These are phyloP conservation scores for Diadromus collaris DNA, from an alignment of 2,888 invertebrate genomes.

Conservation along the genomic window DNA sequence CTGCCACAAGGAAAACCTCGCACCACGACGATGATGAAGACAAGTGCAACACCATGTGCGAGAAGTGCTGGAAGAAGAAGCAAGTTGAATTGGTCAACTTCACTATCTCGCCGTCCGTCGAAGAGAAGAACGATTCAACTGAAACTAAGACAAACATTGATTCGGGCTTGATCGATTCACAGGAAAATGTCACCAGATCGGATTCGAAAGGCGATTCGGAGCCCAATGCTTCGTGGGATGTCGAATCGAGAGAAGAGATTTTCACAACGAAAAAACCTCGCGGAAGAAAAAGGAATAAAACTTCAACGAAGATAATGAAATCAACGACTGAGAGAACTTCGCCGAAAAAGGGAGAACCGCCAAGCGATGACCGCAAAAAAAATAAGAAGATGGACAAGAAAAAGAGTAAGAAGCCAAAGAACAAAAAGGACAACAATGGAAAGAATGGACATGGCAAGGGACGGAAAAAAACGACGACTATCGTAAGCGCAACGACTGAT, in stretches of 20 bases:
- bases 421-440: constrained; percentile 30
- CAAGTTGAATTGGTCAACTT: constrained; percentile 46
- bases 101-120: constrained; percentile 6
- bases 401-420: constrained; percentile 31
- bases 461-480: constrained; percentile 43
- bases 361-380: neutral
- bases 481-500: constrained; percentile 1
- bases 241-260: constrained; percentile 27
- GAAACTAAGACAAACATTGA: constrained; percentile 54
- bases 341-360: neutral
- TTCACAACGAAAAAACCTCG: constrained; percentile 24
- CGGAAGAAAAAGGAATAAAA: constrained; percentile 7
- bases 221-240: constrained; percentile 20
- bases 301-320: neutral
- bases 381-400: constrained; percentile 16
- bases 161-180: constrained; percentile 61
- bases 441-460: constrained; percentile 42
- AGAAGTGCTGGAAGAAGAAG: constrained; percentile 56
- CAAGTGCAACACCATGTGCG: constrained; percentile 53
- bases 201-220: constrained; percentile 7
- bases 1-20: neutral
- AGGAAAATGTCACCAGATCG: constrained; percentile 28
- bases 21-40: constrained; percentile 25
- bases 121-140: neutral
- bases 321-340: constrained; percentile 11